Evolutionary conservation across 2,888 invertebrate genomes (phyloP).

Genomic region (Thera obeliscata): DNA sequence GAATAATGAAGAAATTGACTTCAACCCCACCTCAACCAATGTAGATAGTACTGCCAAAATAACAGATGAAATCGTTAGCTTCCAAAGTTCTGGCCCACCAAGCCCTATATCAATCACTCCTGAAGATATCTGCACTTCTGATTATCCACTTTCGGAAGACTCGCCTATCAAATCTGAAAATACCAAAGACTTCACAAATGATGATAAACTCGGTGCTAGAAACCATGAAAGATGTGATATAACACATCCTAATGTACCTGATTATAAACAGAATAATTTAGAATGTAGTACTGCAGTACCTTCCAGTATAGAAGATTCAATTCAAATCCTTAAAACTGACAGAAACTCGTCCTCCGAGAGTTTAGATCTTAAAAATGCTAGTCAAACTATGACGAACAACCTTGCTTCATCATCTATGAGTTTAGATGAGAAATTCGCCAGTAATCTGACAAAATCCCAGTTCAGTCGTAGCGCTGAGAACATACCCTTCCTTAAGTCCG

Average conservation of each 20-base stretch:
- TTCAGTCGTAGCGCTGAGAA: slow-evolving; percentile 73
- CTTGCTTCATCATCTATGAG: slow-evolving; percentile 67
- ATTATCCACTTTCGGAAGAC: slow-evolving; percentile 44
- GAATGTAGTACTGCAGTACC: slow-evolving; percentile 6
- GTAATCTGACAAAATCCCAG: slow-evolving; percentile 51
- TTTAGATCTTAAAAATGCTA: slow-evolving; percentile 50
- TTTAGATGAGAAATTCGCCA: slow-evolving; percentile 56
- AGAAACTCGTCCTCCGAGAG: slow-evolving; percentile 4
- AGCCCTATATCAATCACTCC: slow-evolving; percentile 50
- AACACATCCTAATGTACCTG: slow-evolving; percentile 12
- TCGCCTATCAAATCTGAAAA: slow-evolving; percentile 40
- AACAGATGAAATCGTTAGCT: slow-evolving; percentile 11
- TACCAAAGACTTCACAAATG: slow-evolving; percentile 44
- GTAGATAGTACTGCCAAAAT: slow-evolving; percentile 9
- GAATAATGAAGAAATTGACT: slow-evolving; percentile 35
- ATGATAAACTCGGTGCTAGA: slow-evolving; percentile 27
- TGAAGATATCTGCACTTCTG: slow-evolving; percentile 44
- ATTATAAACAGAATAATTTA: slow-evolving; percentile 8
- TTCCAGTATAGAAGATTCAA: slow-evolving; percentile 7
- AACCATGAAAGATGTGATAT: slow-evolving; percentile 20
- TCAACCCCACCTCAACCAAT: slow-evolving; percentile 3
- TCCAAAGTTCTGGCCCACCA: slow-evolving; percentile 45
- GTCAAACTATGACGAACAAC: slow-evolving; percentile 46
- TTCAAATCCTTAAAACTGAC: background rate
- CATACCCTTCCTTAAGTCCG: slow-evolving; percentile 52